These are phyloP conservation scores for Scleropages formosus DNA, from an alignment of 2,797 vertebrate genomes.

Conservation along the genomic window DNA sequence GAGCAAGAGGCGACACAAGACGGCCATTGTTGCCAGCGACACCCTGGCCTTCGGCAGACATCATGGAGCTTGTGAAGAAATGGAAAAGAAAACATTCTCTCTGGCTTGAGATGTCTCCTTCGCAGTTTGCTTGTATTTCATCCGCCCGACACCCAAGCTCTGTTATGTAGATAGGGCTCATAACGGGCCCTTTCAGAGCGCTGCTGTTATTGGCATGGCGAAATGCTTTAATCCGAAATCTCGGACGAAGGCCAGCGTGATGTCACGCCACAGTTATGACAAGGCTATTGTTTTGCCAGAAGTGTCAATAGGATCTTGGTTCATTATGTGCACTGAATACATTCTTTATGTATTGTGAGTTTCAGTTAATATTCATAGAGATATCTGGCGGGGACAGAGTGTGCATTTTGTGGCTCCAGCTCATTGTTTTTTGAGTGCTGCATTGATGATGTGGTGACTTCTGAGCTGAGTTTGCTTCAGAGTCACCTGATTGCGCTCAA, in stretches of 20 bases:
- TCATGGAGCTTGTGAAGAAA: background rate
- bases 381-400: constrained; percentile 9
- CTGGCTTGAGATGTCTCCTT: constrained; percentile 4
- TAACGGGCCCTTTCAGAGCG: constrained; percentile 20
- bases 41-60: constrained; percentile 18
- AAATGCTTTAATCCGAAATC: background rate
- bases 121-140: constrained; percentile 14
- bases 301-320: background rate
- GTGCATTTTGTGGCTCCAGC: background rate
- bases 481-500: background rate
- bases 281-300: background rate
- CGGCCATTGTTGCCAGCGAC: constrained; percentile 20
- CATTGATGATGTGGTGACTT: background rate
- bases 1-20: constrained; percentile 20
- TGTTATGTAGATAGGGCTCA: background rate
- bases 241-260: background rate
- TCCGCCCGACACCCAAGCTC: background rate
- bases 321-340: background rate
- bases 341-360: constrained; percentile 12
- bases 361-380: constrained; percentile 7
- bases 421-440: background rate
- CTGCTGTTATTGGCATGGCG: background rate
- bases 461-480: background rate
- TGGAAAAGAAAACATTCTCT: background rate
- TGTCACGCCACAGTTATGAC: background rate